Evolutionary conservation across 1,140 invertebrate genomes (phyloP).

Genomic region (Polypedilum vanderplanki): DNA sequence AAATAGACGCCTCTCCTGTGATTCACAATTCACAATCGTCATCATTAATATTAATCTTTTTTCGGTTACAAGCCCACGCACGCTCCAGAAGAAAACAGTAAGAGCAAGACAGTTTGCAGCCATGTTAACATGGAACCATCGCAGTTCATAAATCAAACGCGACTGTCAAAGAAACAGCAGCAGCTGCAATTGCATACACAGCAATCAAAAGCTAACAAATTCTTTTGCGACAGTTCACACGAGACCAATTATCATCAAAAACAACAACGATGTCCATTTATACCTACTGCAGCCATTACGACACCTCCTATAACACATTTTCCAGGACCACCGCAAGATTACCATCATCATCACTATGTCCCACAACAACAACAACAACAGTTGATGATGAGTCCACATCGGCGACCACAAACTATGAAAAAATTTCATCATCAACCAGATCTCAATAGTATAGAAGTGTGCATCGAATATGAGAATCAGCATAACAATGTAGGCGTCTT

Average conservation of each 20-base stretch:
- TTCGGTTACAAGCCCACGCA: neutral
- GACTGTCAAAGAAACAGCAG: slow-evolving; percentile 15
- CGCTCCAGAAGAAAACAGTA: neutral
- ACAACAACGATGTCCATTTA: slow-evolving; percentile 14
- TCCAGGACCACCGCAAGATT: neutral
- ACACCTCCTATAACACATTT: neutral
- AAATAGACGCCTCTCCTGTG: neutral
- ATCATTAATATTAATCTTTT: neutral
- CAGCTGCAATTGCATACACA: neutral
- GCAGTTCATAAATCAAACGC: slow-evolving; percentile 27
- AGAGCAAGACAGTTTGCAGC: neutral
- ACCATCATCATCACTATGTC: neutral
- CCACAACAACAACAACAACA: neutral
- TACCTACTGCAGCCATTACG: neutral
- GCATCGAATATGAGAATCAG: slow-evolving; percentile 13
- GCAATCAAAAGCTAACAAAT: neutral
- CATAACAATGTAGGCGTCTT: neutral
- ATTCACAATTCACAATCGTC: neutral
- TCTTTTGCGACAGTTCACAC: neutral
- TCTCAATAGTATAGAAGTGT: slow-evolving; percentile 9
- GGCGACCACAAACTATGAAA: neutral
- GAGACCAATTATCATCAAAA: slow-evolving; percentile 11
- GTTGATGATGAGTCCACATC: neutral
- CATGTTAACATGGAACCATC: slow-evolving; percentile 27
- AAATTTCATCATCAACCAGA: slow-evolving; percentile 24